A percentile compares a stretch with the other conserved stretches of the same genome.
These are phyloP conservation scores for Drosophila tsacasi DNA, from an alignment of 1,140 invertebrate species.

Conservation along the genomic window DNA sequence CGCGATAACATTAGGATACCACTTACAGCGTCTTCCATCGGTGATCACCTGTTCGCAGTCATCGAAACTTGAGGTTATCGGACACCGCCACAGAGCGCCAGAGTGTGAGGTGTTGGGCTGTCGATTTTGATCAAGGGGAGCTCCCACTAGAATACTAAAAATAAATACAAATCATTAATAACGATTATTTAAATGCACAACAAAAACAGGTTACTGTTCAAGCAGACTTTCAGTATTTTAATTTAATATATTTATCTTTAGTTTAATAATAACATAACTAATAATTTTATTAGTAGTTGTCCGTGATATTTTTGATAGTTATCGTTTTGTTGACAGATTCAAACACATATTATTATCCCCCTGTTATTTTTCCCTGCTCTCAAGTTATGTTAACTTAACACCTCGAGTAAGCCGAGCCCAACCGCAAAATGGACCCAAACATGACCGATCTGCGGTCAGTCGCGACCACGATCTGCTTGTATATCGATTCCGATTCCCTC, in stretches of 20 bases:
- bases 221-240: background rate
- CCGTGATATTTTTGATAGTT: background rate
- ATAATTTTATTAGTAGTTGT: background rate
- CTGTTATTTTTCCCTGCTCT: background rate
- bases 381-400: slow-evolving; percentile 8
- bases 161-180: background rate
- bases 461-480: background rate
- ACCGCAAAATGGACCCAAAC: slow-evolving; percentile 22
- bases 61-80: slow-evolving; percentile 87
- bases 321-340: background rate
- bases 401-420: slow-evolving; percentile 2
- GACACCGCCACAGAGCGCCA: slow-evolving; percentile 95
- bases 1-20: background rate
- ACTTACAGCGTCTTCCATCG: slow-evolving; percentile 93
- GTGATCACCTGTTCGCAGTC: slow-evolving; percentile 95
- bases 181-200: background rate
- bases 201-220: no score
- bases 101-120: slow-evolving; percentile 94
- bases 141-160: slow-evolving; percentile 93
- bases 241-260: background rate
- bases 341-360: background rate
- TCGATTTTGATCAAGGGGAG: slow-evolving; percentile 93
- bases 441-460: slow-evolving; percentile 36
- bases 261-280: background rate
- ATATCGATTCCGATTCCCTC: background rate